Base-by-base conservation (phyloP, 64 coral and sea anemone genomes). In the Anthopleura sola region DNA sequence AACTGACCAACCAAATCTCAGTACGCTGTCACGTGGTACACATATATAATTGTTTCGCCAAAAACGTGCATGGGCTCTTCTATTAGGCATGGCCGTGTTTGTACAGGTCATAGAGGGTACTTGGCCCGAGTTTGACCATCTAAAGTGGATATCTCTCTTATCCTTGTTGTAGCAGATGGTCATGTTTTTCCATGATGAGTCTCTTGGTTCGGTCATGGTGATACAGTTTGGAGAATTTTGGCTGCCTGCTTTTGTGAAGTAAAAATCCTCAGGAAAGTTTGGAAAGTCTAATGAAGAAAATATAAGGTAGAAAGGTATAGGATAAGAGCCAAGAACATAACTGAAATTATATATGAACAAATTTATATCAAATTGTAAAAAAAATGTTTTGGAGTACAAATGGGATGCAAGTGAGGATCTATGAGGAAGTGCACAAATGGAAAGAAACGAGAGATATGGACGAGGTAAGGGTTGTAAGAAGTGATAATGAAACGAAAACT, bases 261-360 rank as follows among this genome's bases (percentile, higher is more conserved):
- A 86, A 37, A 91, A 91, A 85, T 91, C 89, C 17, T 79, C 69
- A 20, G 89, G 89, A 74, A 91, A 91, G 28, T 91, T 39, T 78
- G 89, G 83, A 60, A 78, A 81, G 31, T 54, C 89, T 91, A 32
- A 38, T 21, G 44, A 77, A 34, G n/a, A n/a, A 40, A 18, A 33
- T 71, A 3, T 2, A 29, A 71, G 10, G n/a, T 71, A 16, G 11
- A n/a, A 20, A 64, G 60, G 24, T 4, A 64, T n/a, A 64, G 60
- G 7, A n/a, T n/a, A 21, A 56, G n/a, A n/a, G 3, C 20, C 20
- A 56, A 3, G 20, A 16, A 56, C 4, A 15, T 16, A 56, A 56
- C 4, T 19, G 15, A 56, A 56, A 56, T 17, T 56, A n/a, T n/a
- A n/a, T n/a, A 19, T 19, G 0, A 19, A 56, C 16, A 17, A 56